Conservation (phyloP, 2,797 vertebrate species). For the Enteromius viviparus region DNA sequence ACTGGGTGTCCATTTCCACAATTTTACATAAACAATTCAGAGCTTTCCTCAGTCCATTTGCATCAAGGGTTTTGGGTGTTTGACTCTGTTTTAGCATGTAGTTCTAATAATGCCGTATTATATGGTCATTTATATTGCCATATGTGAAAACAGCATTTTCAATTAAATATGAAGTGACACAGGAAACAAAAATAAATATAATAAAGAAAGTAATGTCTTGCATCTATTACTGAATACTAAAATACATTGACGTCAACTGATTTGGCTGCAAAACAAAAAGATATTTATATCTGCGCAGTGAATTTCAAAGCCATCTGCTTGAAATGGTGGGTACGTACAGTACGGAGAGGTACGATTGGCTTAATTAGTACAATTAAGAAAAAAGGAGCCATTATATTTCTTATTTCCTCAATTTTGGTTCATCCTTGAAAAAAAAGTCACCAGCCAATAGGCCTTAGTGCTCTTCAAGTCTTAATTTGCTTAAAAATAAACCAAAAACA, state of each 20-base stretch:
- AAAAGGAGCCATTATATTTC: neutral
- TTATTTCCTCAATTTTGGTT: neutral
- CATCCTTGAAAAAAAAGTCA: neutral
- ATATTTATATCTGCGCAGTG: slow-evolving; percentile 40
- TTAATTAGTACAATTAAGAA: neutral
- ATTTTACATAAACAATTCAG: slow-evolving; percentile 16
- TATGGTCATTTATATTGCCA: neutral
- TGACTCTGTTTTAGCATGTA: neutral
- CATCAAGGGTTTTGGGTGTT: slow-evolving; percentile 17
- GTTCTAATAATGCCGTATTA: slow-evolving; percentile 2
- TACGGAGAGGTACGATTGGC: neutral
- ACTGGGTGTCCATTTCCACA: slow-evolving; percentile 20
- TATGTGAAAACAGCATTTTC: neutral
- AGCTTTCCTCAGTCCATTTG: neutral
- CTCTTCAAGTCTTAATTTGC: neutral
- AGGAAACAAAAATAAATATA: no score
- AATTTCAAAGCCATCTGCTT: slow-evolving; percentile 24
- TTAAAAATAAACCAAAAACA: neutral
- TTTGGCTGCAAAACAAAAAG: slow-evolving; percentile 10
- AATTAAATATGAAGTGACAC: neutral
- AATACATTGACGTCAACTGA: slow-evolving; percentile 19
- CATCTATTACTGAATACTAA: neutral
- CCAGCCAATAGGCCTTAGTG: neutral
- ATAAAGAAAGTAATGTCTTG: neutral
- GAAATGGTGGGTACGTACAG: neutral